phyloP scores from a whole-genome alignment of 53 echinoderm and acorn worm species.

The Holothuria scabra region DNA sequence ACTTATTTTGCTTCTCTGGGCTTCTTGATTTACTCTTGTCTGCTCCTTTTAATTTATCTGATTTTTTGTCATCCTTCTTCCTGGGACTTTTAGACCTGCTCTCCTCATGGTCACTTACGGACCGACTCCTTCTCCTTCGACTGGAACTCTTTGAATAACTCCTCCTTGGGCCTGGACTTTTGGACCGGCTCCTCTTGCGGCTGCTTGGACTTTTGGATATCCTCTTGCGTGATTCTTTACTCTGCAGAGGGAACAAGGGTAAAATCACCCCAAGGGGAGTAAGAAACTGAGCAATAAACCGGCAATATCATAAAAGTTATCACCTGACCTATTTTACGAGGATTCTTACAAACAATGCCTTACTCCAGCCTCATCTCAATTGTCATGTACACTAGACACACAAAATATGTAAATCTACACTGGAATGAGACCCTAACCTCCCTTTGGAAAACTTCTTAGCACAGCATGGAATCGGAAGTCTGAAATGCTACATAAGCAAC shows the following conservation, averaged over 20 bases:
- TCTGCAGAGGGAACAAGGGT: conserved; percentile 29
- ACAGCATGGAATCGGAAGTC: no score
- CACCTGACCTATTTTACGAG: no score
- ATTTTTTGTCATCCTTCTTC: conserved; percentile 6
- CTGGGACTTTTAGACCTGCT: conserved; percentile 17
- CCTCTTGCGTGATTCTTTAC: conserved; percentile 10
- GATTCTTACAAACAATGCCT: no score
- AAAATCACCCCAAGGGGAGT: no score
- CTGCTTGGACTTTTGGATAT: conserved; percentile 13
- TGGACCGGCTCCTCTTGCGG: neutral
- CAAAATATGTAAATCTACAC: no score
- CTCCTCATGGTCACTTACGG: neutral
- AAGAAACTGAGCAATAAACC: no score
- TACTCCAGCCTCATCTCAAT: no score
- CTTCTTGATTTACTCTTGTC: conserved; percentile 20
- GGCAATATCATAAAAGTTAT: no score
- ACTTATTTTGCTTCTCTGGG: conserved; percentile 1
- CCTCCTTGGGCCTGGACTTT: conserved; percentile 5
- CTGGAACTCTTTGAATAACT: conserved; percentile 8
- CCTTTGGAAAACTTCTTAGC: no score
- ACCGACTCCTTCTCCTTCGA: neutral
- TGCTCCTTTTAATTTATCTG: neutral
- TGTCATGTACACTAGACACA: no score
- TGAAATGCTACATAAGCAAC: no score
- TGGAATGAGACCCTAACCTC: no score